These are phyloP conservation scores for Brachyalestes nurse DNA, from an alignment of 2,797 vertebrate species.

Conservation along the genomic window DNA sequence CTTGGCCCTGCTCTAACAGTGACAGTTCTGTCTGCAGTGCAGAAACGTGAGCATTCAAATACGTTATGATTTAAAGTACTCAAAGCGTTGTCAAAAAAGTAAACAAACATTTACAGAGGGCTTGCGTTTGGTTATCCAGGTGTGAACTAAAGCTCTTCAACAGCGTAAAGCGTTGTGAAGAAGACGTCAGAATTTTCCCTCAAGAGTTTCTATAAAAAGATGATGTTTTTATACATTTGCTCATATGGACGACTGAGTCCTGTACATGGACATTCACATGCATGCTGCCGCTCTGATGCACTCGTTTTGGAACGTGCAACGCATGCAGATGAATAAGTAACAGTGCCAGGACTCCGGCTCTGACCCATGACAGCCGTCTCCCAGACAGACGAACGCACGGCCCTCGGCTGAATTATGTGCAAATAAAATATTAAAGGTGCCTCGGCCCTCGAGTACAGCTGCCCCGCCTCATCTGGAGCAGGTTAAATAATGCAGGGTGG, in stretches of 20 bases:
- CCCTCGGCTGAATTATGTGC: constrained; percentile 49
- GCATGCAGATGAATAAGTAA: constrained; percentile 48
- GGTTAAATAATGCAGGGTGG: constrained; percentile 54
- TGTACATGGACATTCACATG: background rate
- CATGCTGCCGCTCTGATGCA: constrained; percentile 4
- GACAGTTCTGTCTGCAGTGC: too few species aligned
- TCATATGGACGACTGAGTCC: background rate
- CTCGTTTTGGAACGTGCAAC: constrained; percentile 10
- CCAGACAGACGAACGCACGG: constrained; percentile 31
- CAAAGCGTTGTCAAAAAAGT: too few species aligned
- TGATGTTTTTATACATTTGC: constrained; percentile 32
- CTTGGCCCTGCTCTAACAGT: too few species aligned
- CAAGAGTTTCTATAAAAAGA: constrained; percentile 20
- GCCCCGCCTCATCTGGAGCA: constrained; percentile 18
- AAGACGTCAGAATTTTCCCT: constrained; percentile 1
- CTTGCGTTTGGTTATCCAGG: background rate
- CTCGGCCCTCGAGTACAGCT: constrained; percentile 33
- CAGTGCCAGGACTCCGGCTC: constrained; percentile 13
- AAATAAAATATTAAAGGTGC: constrained; percentile 54
- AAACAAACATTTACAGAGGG: too few species aligned
- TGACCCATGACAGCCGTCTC: constrained; percentile 40
- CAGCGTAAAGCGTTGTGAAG: background rate
- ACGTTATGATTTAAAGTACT: too few species aligned
- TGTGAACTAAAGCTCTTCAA: constrained; percentile 14
- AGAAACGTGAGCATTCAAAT: too few species aligned